A percentile compares a stretch with the other conserved stretches of the same genome.
Conservation (phyloP, 2,797 vertebrate genomes). For the Rhabdomys pumilio region DNA sequence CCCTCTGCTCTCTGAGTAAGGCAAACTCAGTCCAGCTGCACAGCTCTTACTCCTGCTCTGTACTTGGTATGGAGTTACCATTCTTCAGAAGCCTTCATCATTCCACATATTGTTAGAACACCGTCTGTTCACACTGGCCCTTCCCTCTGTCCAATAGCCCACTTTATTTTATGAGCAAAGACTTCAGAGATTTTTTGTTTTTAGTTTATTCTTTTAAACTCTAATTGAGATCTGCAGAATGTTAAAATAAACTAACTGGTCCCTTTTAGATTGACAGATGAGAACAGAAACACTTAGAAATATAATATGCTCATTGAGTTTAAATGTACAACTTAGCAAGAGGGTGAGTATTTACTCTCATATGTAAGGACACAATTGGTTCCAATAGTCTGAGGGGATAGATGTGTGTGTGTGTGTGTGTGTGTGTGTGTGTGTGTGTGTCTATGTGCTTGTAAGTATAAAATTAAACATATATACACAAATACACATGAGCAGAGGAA, state of each 20-base stretch:
- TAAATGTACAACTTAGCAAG: neutral
- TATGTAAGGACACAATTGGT: neutral
- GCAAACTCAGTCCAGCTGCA: neutral
- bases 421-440: neutral
- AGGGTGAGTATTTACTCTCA: neutral
- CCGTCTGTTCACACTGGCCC: neutral
- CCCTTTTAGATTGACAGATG: neutral
- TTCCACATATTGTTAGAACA: neutral
- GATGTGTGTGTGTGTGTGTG: neutral
- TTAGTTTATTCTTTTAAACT: slow-evolving; percentile 1
- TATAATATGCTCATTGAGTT: neutral
- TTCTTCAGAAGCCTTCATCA: neutral
- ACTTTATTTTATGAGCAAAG: slow-evolving; percentile 27
- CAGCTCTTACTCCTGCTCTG: neutral
- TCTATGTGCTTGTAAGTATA: neutral
- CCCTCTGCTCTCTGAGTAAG: neutral
- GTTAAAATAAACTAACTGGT: neutral
- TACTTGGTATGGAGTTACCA: neutral
- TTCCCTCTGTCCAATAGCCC: neutral
- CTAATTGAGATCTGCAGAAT: neutral
- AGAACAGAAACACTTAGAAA: neutral
- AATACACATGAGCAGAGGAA: neutral
- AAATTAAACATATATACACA: neutral
- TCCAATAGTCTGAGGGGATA: neutral
- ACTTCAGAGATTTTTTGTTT: slow-evolving; percentile 34